Evolutionary conservation across 2,888 invertebrate species (phyloP).

Genomic region (Phlogophora meticulosa): DNA sequence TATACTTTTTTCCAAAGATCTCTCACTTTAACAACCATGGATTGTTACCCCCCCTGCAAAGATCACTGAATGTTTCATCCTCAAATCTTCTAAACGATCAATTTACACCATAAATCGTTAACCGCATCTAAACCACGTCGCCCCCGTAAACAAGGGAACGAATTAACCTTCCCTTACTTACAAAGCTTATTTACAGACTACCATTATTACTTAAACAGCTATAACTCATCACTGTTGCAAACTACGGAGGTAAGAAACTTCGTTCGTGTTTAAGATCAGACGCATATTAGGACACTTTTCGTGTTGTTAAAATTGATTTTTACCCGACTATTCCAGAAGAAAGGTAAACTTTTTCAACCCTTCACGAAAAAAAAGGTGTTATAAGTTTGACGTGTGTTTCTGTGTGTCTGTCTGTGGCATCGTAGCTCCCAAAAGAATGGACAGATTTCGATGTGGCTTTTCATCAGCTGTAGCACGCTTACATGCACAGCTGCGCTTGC

Average conservation of each 20-base stretch:
- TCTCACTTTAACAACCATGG: too few species aligned
- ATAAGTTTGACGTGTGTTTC: too few species aligned
- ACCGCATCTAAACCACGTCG: conserved; percentile 38
- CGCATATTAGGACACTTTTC: background rate
- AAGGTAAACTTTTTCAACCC: too few species aligned
- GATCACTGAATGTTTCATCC: conserved; percentile 5
- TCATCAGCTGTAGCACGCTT: too few species aligned
- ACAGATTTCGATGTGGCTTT: too few species aligned
- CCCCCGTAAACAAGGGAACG: conserved; percentile 41
- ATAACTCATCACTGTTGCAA: conserved; percentile 55
- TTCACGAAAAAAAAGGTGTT: too few species aligned
- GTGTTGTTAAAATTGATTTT: background rate
- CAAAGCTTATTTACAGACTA: conserved; percentile 49
- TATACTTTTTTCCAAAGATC: too few species aligned
- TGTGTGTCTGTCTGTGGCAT: too few species aligned
- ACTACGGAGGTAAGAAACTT: conserved; percentile 50
- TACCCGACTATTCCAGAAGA: too few species aligned
- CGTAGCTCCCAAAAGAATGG: too few species aligned
- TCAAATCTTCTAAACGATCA: conserved; percentile 10
- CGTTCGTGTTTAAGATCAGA: conserved; percentile 24
- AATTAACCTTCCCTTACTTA: conserved; percentile 47
- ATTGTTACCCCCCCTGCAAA: background rate
- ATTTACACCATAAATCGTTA: conserved; percentile 30
- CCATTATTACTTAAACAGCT: conserved; percentile 53
- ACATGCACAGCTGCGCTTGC: too few species aligned